Percentiles rank a stretch among this genome's conserved stretches.
These are phyloP conservation scores for Sminthurides bifidus DNA, from an alignment of 1,140 invertebrate species.

Conservation along the genomic window DNA sequence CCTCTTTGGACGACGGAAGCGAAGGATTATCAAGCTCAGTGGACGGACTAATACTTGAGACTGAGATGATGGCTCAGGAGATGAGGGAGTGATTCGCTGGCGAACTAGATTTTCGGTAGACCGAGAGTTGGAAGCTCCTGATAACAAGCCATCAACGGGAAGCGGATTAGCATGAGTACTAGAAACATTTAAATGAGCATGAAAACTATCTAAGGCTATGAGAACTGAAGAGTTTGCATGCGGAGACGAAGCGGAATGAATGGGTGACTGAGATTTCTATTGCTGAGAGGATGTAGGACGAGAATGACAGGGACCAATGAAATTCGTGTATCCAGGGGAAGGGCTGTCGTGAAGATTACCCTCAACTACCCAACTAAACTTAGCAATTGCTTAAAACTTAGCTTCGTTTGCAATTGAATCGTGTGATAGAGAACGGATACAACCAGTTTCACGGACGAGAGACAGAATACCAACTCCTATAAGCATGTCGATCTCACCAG, in stretches of 20 bases:
- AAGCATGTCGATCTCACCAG: neutral
- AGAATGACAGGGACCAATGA: no score
- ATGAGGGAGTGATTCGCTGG: constrained; percentile 23
- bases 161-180: neutral
- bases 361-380: constrained; percentile 4
- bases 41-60: constrained; percentile 5
- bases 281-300: constrained; percentile 33
- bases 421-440: neutral
- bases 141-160: constrained; percentile 5
- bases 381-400: no score
- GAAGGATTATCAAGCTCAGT: constrained; percentile 10
- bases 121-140: neutral
- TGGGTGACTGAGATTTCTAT: constrained; percentile 21
- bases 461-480: neutral
- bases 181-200: neutral
- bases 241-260: constrained; percentile 11
- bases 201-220: constrained; percentile 26
- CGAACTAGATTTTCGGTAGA: neutral
- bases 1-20: neutral
- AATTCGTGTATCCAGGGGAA: neutral
- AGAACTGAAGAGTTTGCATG: constrained; percentile 26
- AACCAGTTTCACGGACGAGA: neutral
- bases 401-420: neutral
- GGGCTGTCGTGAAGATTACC: constrained; percentile 15
- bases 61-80: constrained; percentile 32